A percentile compares a stretch with the other conserved stretches of the same genome.
Evolutionary conservation across 1,140 invertebrate species (phyloP).

Genomic region (Temnothorax longispinosus): DNA sequence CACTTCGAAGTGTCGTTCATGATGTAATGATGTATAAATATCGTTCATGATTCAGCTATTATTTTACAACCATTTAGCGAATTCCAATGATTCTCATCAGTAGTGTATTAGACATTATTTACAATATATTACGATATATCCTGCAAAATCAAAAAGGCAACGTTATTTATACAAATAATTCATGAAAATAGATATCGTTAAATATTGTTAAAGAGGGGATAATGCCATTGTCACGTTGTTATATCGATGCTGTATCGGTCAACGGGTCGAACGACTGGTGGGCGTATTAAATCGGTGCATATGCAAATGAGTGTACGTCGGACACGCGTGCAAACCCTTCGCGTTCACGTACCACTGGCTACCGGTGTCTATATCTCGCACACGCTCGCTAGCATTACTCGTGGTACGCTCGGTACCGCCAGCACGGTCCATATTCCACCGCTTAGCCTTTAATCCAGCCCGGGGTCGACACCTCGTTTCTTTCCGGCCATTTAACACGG

Average conservation of each 20-base stretch:
- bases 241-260: background rate
- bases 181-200: background rate
- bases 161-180: background rate
- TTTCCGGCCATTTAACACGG: conserved; percentile 73
- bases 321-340: conserved; percentile 14
- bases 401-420: conserved; percentile 5
- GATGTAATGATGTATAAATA: too few relatives aligned
- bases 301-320: background rate
- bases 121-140: background rate
- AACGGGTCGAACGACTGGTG: background rate
- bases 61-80: background rate
- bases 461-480: conserved; percentile 67
- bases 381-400: background rate
- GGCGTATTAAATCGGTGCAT: background rate
- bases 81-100: background rate
- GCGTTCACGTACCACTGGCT: conserved; percentile 25
- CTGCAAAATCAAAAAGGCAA: background rate
- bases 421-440: conserved; percentile 57
- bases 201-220: background rate
- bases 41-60: background rate
- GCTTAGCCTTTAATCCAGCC: conserved; percentile 62
- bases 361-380: conserved; percentile 14
- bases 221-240: background rate
- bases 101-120: background rate
- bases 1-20: background rate